Percentiles rank a stretch among this genome's conserved stretches.
Evolutionary conservation across 1,140 invertebrate species (phyloP).

Genomic region (Ceratoteleas bidentatus): DNA sequence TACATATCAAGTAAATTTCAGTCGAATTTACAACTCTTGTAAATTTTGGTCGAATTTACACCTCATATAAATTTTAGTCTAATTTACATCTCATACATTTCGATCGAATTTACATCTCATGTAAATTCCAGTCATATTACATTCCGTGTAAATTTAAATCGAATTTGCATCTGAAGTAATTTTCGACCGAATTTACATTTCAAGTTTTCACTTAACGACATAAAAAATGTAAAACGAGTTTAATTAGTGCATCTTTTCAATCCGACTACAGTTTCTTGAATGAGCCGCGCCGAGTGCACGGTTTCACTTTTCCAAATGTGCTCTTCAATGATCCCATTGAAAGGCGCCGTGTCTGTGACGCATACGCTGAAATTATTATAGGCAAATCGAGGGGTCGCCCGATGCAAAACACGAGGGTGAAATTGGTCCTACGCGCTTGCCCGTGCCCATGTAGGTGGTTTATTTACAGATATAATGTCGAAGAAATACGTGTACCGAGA

Average conservation of each 20-base stretch:
- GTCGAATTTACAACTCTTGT: too few species aligned
- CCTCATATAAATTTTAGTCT: too few species aligned
- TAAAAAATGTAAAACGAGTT: constrained; percentile 20
- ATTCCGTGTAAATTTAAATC: too few species aligned
- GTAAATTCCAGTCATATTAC: too few species aligned
- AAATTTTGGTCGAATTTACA: too few species aligned
- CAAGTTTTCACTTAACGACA: too few species aligned
- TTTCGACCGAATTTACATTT: too few species aligned
- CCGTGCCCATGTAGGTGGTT: constrained; percentile 25
- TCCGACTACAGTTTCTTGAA: constrained; percentile 36
- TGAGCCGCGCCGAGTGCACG: constrained; percentile 20
- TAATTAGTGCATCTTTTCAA: constrained; percentile 17
- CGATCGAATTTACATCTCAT: too few species aligned
- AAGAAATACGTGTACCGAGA: constrained; percentile 42
- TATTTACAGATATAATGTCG: constrained; percentile 43
- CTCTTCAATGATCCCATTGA: constrained; percentile 54
- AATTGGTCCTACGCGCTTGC: constrained; percentile 34
- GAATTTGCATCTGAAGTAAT: too few species aligned
- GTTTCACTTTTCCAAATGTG: constrained; percentile 57
- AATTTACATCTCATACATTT: too few species aligned
- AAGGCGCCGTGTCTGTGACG: constrained; percentile 51
- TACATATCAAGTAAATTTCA: too few species aligned
- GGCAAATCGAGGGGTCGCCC: constrained; percentile 55
- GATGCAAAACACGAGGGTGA: constrained; percentile 59
- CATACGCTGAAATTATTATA: constrained; percentile 61